Evolutionary conservation across 2,888 invertebrate genomes (phyloP).

Genomic region (Formica aserva): DNA sequence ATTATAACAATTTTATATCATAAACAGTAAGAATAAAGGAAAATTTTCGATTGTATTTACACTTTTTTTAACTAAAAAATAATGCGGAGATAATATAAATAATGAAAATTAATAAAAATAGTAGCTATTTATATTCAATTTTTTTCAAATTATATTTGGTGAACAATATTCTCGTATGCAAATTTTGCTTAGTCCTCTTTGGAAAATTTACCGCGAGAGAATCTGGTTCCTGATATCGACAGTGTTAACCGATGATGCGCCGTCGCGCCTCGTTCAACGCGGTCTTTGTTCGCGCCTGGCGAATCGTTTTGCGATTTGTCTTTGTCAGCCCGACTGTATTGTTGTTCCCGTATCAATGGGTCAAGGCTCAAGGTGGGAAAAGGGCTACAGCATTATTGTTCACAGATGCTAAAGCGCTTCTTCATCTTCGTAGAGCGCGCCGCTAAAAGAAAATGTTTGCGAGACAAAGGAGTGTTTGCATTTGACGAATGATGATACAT

Average conservation of each 20-base stretch:
- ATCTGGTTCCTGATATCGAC: slow-evolving; percentile 6
- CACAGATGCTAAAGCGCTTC: slow-evolving; percentile 47
- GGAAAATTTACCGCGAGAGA: neutral
- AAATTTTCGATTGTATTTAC: too few relatives aligned
- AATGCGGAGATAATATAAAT: too few relatives aligned
- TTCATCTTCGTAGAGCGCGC: slow-evolving; percentile 37
- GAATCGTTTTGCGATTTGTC: slow-evolving; percentile 63
- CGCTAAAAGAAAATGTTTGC: neutral
- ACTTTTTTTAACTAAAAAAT: too few relatives aligned
- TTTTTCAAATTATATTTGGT: neutral
- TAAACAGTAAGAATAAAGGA: too few relatives aligned
- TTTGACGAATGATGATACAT: slow-evolving; percentile 25
- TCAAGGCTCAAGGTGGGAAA: slow-evolving; percentile 43
- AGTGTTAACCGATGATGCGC: slow-evolving; percentile 7
- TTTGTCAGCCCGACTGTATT: slow-evolving; percentile 34
- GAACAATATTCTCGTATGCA: neutral
- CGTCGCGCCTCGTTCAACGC: neutral
- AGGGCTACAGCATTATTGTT: slow-evolving; percentile 45
- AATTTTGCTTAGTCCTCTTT: neutral
- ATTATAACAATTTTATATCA: too few relatives aligned
- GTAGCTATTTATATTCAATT: neutral
- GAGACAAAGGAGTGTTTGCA: neutral
- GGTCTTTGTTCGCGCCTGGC: slow-evolving; percentile 57
- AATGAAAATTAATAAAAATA: neutral
- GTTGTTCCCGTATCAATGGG: slow-evolving; percentile 3